phyloP scores from a whole-genome alignment of 2,888 invertebrate species.

The Trissolcus japonicus region DNA sequence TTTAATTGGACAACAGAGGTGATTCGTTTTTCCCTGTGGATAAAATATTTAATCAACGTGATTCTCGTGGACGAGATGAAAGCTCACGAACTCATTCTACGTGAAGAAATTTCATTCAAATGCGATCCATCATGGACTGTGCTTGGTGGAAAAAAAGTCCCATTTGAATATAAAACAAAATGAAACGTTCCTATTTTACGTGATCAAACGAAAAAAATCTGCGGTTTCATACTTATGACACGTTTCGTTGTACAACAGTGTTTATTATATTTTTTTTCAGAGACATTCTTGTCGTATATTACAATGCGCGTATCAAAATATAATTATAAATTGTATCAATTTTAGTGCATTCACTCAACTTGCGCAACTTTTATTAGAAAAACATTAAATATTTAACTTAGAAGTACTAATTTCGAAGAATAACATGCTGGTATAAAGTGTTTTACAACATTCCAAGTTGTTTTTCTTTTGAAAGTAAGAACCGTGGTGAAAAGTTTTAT shows the following conservation, averaged over 20 bases:
- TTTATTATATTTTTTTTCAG: constrained; percentile 1
- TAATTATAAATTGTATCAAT: constrained; percentile 16
- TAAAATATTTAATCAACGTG: constrained; percentile 20
- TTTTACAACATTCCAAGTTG: too few species aligned
- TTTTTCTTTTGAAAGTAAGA: too few species aligned
- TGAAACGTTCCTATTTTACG: too few species aligned
- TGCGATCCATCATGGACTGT: too few species aligned
- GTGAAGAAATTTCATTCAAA: constrained; percentile 14
- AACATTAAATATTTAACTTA: constrained; percentile 4
- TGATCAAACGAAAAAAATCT: too few species aligned
- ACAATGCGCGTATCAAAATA: constrained; percentile 18
- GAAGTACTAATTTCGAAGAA: not conserved
- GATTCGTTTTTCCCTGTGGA: constrained; percentile 15
- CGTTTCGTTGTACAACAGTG: constrained; percentile 3
- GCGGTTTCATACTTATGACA: too few species aligned
- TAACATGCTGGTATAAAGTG: too few species aligned
- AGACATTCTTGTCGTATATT: constrained; percentile 1
- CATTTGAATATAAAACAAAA: too few species aligned
- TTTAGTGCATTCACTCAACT: not conserved
- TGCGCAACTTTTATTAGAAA: not conserved
- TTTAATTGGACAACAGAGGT: constrained; percentile 20
- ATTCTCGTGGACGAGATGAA: not conserved
- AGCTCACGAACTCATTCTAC: not conserved
- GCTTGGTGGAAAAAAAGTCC: too few species aligned
- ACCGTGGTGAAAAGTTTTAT: too few species aligned